Conservation (phyloP, 2,113 vertebrate genomes). For the Forbesichthys papilliferus region DNA sequence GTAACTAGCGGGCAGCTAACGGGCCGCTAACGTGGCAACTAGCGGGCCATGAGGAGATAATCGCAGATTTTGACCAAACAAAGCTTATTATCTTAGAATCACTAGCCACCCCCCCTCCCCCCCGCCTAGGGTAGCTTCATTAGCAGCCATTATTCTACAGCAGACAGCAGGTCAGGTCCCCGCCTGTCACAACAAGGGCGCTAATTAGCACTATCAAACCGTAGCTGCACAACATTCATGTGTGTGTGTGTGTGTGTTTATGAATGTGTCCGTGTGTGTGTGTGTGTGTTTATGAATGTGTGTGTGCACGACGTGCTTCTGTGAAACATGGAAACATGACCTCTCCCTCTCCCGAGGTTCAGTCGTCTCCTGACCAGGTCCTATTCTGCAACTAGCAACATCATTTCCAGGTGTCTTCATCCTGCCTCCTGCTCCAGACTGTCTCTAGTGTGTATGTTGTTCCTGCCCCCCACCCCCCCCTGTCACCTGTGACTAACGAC, state of each 20-base stretch:
- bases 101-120: slow-evolving; percentile 26
- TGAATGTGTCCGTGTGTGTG: too few species aligned
- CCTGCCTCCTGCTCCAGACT: slow-evolving; percentile 15
- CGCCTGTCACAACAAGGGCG: slow-evolving; percentile 48
- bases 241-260: too few species aligned
- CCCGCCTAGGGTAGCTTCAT: slow-evolving; percentile 64
- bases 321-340: slow-evolving; percentile 20
- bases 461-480: neutral
- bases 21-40: too few species aligned
- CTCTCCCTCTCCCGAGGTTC: too few species aligned
- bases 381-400: slow-evolving; percentile 34
- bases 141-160: slow-evolving; percentile 62
- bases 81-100: too few species aligned
- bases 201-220: slow-evolving; percentile 57
- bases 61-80: slow-evolving; percentile 7
- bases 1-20: too few species aligned
- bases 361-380: too few species aligned
- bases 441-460: too few species aligned
- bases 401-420: slow-evolving; percentile 20
- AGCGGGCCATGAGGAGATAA: too few species aligned
- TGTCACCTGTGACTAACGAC: slow-evolving; percentile 83
- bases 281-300: neutral
- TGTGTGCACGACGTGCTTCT: slow-evolving; percentile 23
- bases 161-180: slow-evolving; percentile 57
- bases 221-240: too few species aligned